These are phyloP conservation scores for Zeugodacus cucurbitae DNA, from an alignment of 1,140 invertebrate species.

Conservation along the genomic window DNA sequence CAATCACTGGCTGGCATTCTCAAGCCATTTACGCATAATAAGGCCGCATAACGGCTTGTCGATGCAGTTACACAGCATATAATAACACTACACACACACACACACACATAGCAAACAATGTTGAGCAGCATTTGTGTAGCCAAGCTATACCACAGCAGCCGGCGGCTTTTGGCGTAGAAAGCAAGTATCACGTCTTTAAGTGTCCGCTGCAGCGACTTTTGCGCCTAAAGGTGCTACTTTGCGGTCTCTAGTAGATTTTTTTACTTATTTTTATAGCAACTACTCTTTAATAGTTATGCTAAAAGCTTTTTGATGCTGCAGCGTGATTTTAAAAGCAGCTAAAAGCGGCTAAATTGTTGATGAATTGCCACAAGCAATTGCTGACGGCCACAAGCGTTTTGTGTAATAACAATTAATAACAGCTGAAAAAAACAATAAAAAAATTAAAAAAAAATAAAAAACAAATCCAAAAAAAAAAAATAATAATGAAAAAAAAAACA, in stretches of 20 bases:
- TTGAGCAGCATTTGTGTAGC: too few species aligned
- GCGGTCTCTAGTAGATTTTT: not conserved
- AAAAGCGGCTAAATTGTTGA: not conserved
- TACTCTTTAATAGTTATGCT: not conserved
- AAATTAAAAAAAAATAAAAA: not conserved
- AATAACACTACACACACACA: not conserved
- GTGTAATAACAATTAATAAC: not conserved
- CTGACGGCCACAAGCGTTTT: not conserved
- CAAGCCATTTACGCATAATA: conserved; percentile 39
- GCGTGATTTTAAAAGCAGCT: not conserved
- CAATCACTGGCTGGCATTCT: not conserved
- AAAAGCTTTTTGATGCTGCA: not conserved
- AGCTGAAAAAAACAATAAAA: not conserved
- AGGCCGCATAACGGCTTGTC: conserved; percentile 7
- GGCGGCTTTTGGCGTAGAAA: not conserved
- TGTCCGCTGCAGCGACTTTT: not conserved
- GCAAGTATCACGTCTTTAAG: not conserved
- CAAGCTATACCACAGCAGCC: not conserved
- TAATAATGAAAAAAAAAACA: not conserved
- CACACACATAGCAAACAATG: not conserved
- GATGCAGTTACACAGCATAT: not conserved
- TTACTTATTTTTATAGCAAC: not conserved
- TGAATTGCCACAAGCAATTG: not conserved
- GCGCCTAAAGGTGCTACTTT: conserved; percentile 3
- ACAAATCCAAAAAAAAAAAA: not conserved